A percentile compares a stretch with the other conserved stretches of the same genome.
These are phyloP conservation scores for Poecilia gillii DNA, from an alignment of 2,797 vertebrate genomes.

Conservation along the genomic window DNA sequence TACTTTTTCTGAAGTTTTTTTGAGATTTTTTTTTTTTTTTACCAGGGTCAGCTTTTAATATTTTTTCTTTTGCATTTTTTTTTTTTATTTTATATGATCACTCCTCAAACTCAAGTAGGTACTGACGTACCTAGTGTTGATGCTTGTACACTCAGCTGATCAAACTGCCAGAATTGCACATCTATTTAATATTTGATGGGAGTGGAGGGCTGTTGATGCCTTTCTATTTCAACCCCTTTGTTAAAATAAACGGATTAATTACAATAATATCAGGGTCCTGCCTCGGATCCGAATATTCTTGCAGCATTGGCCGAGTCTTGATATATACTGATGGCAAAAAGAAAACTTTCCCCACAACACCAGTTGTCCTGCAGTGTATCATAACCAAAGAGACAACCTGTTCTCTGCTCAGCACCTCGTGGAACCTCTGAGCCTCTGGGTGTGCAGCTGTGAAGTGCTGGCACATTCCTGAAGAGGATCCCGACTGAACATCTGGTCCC, in stretches of 20 bases:
- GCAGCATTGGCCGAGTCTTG: background rate
- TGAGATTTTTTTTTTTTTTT: background rate
- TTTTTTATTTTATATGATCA: background rate
- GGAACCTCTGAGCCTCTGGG: constrained; percentile 21
- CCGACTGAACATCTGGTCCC: constrained; percentile 20
- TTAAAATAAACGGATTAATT: background rate
- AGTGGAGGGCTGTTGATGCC: background rate
- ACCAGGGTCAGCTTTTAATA: background rate
- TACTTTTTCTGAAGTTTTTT: background rate
- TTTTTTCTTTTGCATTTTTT: background rate
- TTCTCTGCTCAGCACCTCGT: constrained; percentile 19
- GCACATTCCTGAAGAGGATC: constrained; percentile 26
- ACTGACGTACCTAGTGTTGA: background rate
- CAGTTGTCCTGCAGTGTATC: constrained; percentile 1
- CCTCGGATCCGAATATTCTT: background rate
- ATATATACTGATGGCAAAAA: constrained; percentile 27
- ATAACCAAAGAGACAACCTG: constrained; percentile 14
- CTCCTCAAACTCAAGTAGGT: constrained; percentile 1
- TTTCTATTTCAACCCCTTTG: background rate
- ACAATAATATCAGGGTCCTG: background rate
- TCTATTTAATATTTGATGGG: background rate
- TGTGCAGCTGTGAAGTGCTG: constrained; percentile 38
- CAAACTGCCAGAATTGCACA: background rate
- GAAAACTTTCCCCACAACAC: background rate
- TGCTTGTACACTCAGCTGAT: background rate